Evolutionary conservation across 2,113 vertebrate species (phyloP).

Genomic region (Macquaria ambigua): DNA sequence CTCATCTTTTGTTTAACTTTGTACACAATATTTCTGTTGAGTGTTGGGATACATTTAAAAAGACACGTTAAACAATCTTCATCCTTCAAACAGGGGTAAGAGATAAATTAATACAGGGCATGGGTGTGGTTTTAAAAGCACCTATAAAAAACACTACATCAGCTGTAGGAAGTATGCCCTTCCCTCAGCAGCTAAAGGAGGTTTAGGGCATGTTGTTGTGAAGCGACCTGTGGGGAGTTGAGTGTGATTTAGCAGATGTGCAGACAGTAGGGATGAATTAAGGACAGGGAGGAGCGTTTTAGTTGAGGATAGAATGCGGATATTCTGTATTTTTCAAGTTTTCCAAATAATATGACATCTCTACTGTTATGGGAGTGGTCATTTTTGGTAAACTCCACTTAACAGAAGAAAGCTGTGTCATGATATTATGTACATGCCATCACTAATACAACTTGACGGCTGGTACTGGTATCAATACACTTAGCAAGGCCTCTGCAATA

Average conservation of each 20-base stretch:
- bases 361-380: neutral
- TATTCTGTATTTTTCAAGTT: conserved; percentile 1
- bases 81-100: neutral
- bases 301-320: neutral
- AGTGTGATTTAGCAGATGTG: conserved; percentile 69
- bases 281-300: conserved; percentile 28
- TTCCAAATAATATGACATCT: neutral
- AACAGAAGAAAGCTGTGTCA: neutral
- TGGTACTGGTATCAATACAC: neutral
- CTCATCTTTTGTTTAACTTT: neutral
- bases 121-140: conserved; percentile 15
- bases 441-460: neutral
- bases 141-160: conserved; percentile 14
- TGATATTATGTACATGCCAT: neutral
- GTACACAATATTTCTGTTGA: neutral
- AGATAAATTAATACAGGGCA: neutral
- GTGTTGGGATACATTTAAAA: neutral
- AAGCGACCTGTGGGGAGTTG: conserved; percentile 52
- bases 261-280: conserved; percentile 52
- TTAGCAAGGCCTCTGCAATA: neutral
- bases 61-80: neutral
- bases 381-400: neutral
- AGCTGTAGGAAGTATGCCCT: neutral
- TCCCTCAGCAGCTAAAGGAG: conserved; percentile 34
- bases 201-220: conserved; percentile 29